Evolutionary conservation across 2,113 vertebrate genomes (phyloP), one percentile per base, ranked within the genome.

Genomic region (Dipodomys ordii): DNA sequence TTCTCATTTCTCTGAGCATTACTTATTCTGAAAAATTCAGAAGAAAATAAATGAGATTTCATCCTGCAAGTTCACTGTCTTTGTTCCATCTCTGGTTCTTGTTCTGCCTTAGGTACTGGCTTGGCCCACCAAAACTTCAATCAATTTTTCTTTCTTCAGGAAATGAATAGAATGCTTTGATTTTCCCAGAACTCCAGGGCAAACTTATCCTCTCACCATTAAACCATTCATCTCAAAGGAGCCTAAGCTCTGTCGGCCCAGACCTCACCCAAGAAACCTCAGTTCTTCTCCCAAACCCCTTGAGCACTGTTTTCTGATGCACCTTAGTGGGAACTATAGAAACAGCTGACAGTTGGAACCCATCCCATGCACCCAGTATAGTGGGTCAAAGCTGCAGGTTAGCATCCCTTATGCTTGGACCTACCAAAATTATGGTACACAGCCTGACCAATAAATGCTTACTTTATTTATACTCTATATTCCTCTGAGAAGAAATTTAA

Each of bases 181-280:
- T 95, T 96, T 95, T 73, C 80, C 69, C 60, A 92, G 69, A 94
- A 93, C 91, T 93, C 72, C 71, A 82, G 49, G 86, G 64, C 64
- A 96, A 81, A 83, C 27, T 87, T 87, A 69, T 22, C 79, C 74
- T 83, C 78, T 87, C 44, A 35, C 65, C 30, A 82, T 71, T 87
- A 94, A 96, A 87, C 32, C 35, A 91, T 89, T 96, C 53, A 72
- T 91, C 88, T 96, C 95, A 91, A 96, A 96, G 67, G 69, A 88
- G 13, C 25, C 60, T 94, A 89, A 91, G 68, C 44, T 65, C 15
- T 32, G 18, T 82, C 35, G 81, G 46, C 71, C 81, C 81, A 84
- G 87, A 81, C 68, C 82, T 90, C 67, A 90, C 46, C n/a, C 62
- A 10, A 65, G 78, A 89, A n/a, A 88, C 30, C 62, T 82, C 30